Base-by-base conservation (phyloP, 64 coral and sea anemone species). In the Stichodactyla mertensii region DNA sequence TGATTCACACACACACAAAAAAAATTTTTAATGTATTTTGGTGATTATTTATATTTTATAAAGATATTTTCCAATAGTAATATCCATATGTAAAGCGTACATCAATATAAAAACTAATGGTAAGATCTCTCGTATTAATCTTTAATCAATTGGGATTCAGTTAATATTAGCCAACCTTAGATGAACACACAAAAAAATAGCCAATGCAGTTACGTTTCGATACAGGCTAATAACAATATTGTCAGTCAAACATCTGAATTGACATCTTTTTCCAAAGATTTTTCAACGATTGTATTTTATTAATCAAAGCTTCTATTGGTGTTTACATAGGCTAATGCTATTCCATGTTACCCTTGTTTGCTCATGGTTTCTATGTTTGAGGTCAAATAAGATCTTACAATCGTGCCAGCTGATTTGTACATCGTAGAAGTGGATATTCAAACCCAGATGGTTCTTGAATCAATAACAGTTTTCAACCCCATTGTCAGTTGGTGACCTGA, bases 11-110 rank as follows among this genome's bases (percentile, higher is more conserved):
- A 71, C 24, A 71, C 12, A 20, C n/a, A n/a, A n/a, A n/a, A n/a
- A n/a, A 6, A 28, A 0, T 60, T 61, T 85, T 14, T 86, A 28
- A 62, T 55, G 53, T 85, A 86, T 71, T 86, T 79, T 79, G 62
- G 78, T 86, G 52, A 60, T 70, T 79, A 70, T 86, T 53, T 84
- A 90, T 61, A 79, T 90, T 20, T 79, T 62, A 84, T 83, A 64
- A 90, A 90, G 84, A 27, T 74, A 74, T 31, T 31, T 74, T 74
- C 24, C 69, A 26, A 27, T 12, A 74, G 69, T 74, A 53, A 52
- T 81, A 81, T 55, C 54, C 52, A 55, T 52, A 81, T 23, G 53
- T 18, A 2, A 16, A 54, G 31, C 19, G 55, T 53, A 22, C 16
- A 53, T 79, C 77, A 81, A 53, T 53, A 20, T 81, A 20, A 81